phyloP scores from a whole-genome alignment of 2,113 vertebrate species.

The Camelus dromedarius region DNA sequence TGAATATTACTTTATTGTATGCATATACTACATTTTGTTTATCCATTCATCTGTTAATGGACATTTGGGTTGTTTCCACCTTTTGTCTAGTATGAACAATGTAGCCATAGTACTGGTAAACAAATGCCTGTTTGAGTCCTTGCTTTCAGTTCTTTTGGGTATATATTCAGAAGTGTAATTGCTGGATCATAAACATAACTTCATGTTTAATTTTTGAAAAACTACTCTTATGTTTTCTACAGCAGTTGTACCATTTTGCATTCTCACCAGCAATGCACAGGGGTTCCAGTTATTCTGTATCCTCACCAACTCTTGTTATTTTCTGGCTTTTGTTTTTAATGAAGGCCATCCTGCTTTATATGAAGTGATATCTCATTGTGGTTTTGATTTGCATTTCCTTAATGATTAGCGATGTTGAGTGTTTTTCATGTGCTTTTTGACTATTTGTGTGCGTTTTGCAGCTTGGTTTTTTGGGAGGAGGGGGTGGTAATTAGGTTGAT shows the following conservation, averaged over 20 bases:
- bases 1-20: neutral
- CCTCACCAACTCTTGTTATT: neutral
- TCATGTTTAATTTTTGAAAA: constrained; percentile 17
- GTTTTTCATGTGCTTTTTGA: neutral
- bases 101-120: neutral
- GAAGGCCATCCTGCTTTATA: neutral
- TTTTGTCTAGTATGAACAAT: constrained; percentile 11
- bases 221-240: neutral
- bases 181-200: neutral
- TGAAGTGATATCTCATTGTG: neutral
- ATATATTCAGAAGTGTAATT: neutral
- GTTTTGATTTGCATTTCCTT: neutral
- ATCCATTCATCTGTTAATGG: neutral
- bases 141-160: neutral
- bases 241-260: neutral
- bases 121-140: neutral
- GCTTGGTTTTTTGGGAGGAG: too few species aligned
- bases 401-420: neutral
- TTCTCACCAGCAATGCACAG: neutral
- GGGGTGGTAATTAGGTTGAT: too few species aligned
- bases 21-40: neutral
- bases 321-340: neutral
- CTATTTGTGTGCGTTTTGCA: neutral
- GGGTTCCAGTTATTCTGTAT: neutral
- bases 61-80: neutral